Percentiles rank a stretch among this genome's conserved stretches.
These are phyloP conservation scores for Pachycephus smyrnensis DNA, from an alignment of 2,888 invertebrate species.

Conservation along the genomic window DNA sequence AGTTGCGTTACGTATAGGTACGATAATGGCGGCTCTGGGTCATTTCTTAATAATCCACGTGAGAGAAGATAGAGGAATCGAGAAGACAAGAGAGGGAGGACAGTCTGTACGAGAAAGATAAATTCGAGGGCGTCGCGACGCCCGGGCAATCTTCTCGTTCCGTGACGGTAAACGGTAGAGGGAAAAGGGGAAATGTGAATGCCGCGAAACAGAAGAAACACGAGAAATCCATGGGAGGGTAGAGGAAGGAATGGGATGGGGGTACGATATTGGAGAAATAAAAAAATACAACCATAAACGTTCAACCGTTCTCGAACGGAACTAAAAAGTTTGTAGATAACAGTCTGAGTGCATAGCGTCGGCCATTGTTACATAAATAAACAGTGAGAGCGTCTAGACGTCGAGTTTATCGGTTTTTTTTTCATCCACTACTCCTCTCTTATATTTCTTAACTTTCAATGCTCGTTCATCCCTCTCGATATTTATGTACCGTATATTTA, in stretches of 20 bases:
- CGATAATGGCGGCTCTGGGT: not conserved
- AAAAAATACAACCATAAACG: not conserved
- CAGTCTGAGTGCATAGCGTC: not conserved
- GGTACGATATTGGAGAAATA: not conserved
- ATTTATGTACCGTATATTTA: no score
- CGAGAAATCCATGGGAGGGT: not conserved
- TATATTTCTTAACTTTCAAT: no score
- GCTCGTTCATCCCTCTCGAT: no score
- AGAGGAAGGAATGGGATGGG: no score
- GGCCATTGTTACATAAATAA: constrained; percentile 43
- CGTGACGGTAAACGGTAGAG: not conserved
- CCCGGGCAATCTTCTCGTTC: not conserved
- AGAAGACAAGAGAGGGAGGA: no score
- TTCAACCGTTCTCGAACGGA: not conserved
- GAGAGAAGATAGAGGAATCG: not conserved
- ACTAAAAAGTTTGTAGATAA: not conserved
- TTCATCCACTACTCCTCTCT: no score
- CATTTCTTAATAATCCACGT: not conserved
- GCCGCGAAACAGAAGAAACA: not conserved
- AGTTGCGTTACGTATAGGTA: not conserved
- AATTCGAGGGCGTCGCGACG: not conserved
- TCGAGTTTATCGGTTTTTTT: constrained; percentile 45
- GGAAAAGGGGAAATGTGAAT: not conserved
- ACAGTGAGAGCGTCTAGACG: constrained; percentile 42
- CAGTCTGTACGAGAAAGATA: not conserved